Evolutionary conservation across 1,140 invertebrate genomes (phyloP).

Genomic region (Zelostemma sp.): DNA sequence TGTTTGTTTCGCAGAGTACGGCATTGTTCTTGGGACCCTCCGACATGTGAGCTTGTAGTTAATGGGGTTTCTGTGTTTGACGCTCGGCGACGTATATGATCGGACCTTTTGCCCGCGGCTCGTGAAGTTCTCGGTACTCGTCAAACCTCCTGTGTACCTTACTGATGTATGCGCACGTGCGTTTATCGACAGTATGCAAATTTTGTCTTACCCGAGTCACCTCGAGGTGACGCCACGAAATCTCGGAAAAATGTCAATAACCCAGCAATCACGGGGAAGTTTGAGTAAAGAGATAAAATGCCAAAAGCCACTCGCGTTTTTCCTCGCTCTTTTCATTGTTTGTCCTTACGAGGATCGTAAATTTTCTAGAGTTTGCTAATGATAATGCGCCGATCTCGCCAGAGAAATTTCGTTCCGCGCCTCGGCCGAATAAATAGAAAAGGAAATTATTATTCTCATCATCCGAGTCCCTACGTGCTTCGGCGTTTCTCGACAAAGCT

Average conservation of each 20-base stretch:
- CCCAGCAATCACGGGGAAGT: no score
- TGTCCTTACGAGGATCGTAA: no score
- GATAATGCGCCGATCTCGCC: no score
- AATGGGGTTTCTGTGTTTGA: constrained; percentile 62
- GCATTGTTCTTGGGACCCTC: constrained; percentile 51
- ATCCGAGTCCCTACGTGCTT: no score
- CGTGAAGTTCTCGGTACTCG: constrained; percentile 28
- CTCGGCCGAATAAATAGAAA: no score
- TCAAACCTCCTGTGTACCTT: constrained; percentile 23
- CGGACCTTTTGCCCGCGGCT: constrained; percentile 27
- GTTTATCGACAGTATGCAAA: constrained; percentile 44
- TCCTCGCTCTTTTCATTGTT: no score
- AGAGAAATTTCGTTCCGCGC: no score
- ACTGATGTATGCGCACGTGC: constrained; percentile 26
- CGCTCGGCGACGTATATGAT: constrained; percentile 37
- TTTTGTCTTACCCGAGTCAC: constrained; percentile 28
- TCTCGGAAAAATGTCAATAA: not conserved
- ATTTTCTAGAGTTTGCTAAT: no score
- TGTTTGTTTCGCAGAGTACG: constrained; percentile 51
- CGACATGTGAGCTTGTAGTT: constrained; percentile 52
- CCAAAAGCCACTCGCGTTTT: no score
- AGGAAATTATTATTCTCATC: no score
- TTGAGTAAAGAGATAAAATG: no score
- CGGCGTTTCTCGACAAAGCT: no score
- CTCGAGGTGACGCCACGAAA: not conserved